Evolutionary conservation across 2,888 invertebrate genomes (phyloP).

Genomic region (Sinohyriopsis cumingii): DNA sequence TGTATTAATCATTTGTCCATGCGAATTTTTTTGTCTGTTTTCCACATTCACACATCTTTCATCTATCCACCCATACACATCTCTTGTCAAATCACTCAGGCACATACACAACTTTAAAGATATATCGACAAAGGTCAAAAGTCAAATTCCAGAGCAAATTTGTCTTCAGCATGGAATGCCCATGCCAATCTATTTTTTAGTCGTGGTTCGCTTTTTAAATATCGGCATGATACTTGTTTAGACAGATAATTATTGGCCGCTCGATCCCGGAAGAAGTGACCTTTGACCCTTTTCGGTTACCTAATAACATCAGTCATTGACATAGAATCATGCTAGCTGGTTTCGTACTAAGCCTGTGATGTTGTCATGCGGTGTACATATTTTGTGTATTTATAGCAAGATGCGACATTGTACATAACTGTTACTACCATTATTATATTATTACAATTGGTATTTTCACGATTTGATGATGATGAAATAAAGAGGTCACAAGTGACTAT

Average conservation of each 20-base stretch:
- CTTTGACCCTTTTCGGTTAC: conserved; percentile 1
- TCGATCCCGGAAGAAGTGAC: background rate
- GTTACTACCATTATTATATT: conserved; percentile 51
- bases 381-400: conserved; percentile 57
- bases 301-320: background rate
- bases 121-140: no score
- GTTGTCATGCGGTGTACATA: conserved; percentile 59
- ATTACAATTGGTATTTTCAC: conserved; percentile 45
- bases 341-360: conserved; percentile 23
- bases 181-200: no score
- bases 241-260: background rate
- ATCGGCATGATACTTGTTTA: background rate
- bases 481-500: conserved; percentile 61
- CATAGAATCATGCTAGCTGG: background rate
- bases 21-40: no score
- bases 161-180: no score
- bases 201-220: background rate
- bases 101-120: no score
- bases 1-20: no score
- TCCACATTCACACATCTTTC: no score
- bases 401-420: conserved; percentile 43
- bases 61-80: no score
- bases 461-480: conserved; percentile 48
- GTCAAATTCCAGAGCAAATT: no score
- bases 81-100: no score